These are phyloP conservation scores for Brachypterus glaber DNA, from an alignment of 2,888 invertebrate genomes.

Conservation along the genomic window DNA sequence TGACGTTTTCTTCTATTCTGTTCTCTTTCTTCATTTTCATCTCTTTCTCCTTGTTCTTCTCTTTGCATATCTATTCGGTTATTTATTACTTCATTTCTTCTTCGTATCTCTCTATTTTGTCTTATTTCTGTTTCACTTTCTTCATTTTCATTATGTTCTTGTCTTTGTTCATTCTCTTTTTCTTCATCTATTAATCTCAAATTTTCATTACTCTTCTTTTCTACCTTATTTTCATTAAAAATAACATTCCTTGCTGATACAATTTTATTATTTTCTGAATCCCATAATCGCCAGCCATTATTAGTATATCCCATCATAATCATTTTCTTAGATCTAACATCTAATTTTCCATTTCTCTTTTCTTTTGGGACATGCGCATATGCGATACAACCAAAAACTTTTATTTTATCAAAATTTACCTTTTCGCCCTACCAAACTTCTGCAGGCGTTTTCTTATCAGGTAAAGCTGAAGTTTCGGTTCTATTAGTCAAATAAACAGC, in stretches of 20 bases:
- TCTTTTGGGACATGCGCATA: neutral
- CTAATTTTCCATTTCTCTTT: constrained; percentile 10
- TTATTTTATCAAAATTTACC: constrained; percentile 4
- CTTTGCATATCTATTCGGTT: too few relatives aligned
- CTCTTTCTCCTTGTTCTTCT: too few relatives aligned
- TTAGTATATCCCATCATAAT: constrained; percentile 16
- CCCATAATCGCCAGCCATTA: constrained; percentile 18
- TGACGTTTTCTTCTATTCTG: neutral
- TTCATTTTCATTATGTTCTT: constrained; percentile 4
- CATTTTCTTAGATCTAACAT: constrained; percentile 11
- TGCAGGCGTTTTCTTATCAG: constrained; percentile 1
- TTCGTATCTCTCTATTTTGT: constrained; percentile 2
- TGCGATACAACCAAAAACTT: constrained; percentile 3
- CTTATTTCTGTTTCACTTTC: constrained; percentile 3
- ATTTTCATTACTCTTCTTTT: neutral
- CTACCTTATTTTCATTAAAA: constrained; percentile 14
- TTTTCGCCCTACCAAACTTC: constrained; percentile 4
- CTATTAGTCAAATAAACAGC: neutral
- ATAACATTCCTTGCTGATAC: constrained; percentile 15
- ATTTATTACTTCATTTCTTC: neutral
- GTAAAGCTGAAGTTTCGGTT: neutral
- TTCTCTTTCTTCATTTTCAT: too few relatives aligned
- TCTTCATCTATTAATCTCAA: neutral
- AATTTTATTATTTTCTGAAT: constrained; percentile 8
- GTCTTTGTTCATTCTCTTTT: neutral